These are phyloP conservation scores for Adineta ricciae DNA, from an alignment of 2,888 invertebrate species.

Conservation along the genomic window DNA sequence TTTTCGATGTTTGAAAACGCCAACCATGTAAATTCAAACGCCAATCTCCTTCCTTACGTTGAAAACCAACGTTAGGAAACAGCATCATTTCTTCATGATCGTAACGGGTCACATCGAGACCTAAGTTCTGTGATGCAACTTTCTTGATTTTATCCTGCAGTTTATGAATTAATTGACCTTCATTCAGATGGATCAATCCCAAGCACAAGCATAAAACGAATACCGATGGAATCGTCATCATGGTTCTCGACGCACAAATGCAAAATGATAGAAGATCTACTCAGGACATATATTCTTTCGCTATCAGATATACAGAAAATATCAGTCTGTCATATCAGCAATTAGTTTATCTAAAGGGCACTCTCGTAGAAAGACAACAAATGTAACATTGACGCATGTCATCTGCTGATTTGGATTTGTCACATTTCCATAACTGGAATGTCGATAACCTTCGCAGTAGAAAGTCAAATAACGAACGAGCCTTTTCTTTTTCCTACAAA, in stretches of 20 bases:
- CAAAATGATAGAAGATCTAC: too few species aligned
- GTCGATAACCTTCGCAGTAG: too few species aligned
- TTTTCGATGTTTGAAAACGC: background rate
- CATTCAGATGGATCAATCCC: background rate
- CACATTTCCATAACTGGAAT: background rate
- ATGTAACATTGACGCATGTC: background rate
- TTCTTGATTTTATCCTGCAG: background rate
- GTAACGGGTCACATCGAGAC: background rate
- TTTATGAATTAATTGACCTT: slow-evolving; percentile 10
- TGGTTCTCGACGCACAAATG: background rate
- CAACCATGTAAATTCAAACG: slow-evolving; percentile 22
- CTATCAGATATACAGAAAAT: background rate
- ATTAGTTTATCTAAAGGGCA: background rate
- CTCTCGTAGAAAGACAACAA: background rate
- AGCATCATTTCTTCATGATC: slow-evolving; percentile 20
- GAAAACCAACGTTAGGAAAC: slow-evolving; percentile 6
- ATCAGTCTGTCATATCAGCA: background rate
- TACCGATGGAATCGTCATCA: background rate
- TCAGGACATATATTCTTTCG: background rate
- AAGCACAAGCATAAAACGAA: background rate
- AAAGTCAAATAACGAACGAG: too few species aligned
- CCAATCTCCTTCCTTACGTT: slow-evolving; percentile 17
- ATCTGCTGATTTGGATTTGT: background rate
- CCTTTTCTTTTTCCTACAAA: too few species aligned
- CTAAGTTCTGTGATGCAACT: background rate